These are phyloP conservation scores for Drosophila nigricruria DNA, from an alignment of 2,888 invertebrate species.

Conservation along the genomic window DNA sequence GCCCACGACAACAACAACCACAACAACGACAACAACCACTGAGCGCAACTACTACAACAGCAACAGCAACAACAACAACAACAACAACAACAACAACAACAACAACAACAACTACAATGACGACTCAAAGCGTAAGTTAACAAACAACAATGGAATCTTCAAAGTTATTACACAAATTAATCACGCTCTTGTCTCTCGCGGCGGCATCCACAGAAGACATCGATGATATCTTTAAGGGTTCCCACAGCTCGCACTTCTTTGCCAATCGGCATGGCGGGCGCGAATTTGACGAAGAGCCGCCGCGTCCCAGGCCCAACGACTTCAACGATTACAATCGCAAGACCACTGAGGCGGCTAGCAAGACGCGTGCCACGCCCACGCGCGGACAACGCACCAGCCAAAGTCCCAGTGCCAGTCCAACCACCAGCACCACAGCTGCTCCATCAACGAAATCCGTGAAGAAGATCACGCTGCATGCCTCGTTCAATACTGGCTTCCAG, in stretches of 20 bases:
- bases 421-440: constrained; percentile 30
- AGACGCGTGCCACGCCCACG: constrained; percentile 71
- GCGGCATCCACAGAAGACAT: constrained; percentile 81
- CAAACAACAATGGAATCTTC: constrained; percentile 61
- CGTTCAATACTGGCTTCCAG: constrained; percentile 79
- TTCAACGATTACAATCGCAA: constrained; percentile 83
- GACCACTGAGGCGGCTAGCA: constrained; percentile 57
- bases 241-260: constrained; percentile 92
- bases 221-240: constrained; percentile 89
- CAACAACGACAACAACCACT: constrained; percentile 70
- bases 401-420: constrained; percentile 3
- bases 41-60: constrained; percentile 72
- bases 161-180: constrained; percentile 67
- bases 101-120: constrained; percentile 75
- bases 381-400: constrained; percentile 63
- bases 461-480: constrained; percentile 82
- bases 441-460: constrained; percentile 65
- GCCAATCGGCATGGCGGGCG: constrained; percentile 88
- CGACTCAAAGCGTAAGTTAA: constrained; percentile 83
- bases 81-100: constrained; percentile 67
- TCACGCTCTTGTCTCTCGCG: constrained; percentile 57
- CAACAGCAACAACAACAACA: no score
- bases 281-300: constrained; percentile 86
- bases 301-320: constrained; percentile 83
- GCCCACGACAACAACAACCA: constrained; percentile 72